Base-by-base conservation (phyloP, 2,888 invertebrate genomes). In the Labia minor region DNA sequence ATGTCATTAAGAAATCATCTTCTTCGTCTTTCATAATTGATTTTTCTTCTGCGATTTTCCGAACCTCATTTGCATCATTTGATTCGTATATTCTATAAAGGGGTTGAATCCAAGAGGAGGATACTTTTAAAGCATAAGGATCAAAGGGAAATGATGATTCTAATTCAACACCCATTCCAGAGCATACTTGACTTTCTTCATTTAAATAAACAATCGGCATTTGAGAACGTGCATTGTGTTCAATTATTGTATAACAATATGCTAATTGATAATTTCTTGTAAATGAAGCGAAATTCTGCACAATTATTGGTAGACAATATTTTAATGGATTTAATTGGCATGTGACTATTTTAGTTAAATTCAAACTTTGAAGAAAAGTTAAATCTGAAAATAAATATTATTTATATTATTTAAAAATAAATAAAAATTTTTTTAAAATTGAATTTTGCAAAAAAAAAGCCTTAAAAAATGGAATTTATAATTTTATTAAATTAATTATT, bases 91-190 rank as follows among this genome's bases (percentile, higher is more conserved):
- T 78, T 63, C 81, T 74, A 73, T 84, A 82, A 65, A 80, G 73
- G 14, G 80, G 75, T 37, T 71, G 67, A 71, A 83, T 78, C 72
- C 76, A 78, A 19, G 6, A 11, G 6, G 11, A 33, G 6, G 33
- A 33, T 6, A 6, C 33, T 33, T 33, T 83, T 63, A 96, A 79
- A 16, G 87, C 77, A 75, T 90, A 95, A 0, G 93, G 93, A 78
- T 95, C 95, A 75, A 95, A 96, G 0, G 96, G 96, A 76, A 93
- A 96, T 80, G 89, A 93, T 1, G 84, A 81, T 67, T 87, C 84
- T 1, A 86, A 79, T 65, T 83, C 83, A 11, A 82, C 77, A 65
- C 67, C 66, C 19, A 65, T n/a, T 76, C 77, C 1, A 11, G 75
- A 72, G 8, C 75, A 68, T 6, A 74, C 68, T 8, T 75, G 71